Conservation (phyloP, 1,140 invertebrate species). For the Centruroides vittatus region DNA sequence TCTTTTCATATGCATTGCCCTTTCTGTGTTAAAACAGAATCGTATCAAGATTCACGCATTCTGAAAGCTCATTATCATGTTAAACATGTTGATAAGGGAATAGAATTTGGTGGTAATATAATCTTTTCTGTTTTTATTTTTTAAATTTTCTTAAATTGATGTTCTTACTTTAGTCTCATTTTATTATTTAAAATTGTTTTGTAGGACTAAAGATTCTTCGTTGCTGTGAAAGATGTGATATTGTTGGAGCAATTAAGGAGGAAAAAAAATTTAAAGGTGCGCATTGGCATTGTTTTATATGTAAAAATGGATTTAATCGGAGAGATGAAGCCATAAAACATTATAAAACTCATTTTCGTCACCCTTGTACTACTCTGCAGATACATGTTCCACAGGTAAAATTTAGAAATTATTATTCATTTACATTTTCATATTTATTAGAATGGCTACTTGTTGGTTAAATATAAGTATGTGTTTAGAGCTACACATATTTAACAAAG, state of each 20-base stretch:
- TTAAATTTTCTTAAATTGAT: neutral
- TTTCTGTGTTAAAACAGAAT: conserved; percentile 30
- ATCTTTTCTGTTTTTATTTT: neutral
- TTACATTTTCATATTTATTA: no score
- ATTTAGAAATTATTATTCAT: no score
- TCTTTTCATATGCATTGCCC: conserved; percentile 31
- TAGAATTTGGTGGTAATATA: conserved; percentile 32
- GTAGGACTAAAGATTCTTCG: conserved; percentile 30
- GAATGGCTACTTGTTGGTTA: no score
- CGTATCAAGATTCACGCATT: conserved; percentile 29
- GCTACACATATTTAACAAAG: no score
- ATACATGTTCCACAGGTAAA: conserved; percentile 30
- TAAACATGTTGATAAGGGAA: conserved; percentile 34
- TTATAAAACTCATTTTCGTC: conserved; percentile 32
- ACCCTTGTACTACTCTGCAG: conserved; percentile 33
- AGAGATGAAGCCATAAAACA: conserved; percentile 33
- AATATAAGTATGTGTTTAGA: no score
- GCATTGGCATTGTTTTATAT: conserved; percentile 34
- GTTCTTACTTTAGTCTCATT: neutral
- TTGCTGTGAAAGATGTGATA: conserved; percentile 32
- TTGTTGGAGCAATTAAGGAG: conserved; percentile 32
- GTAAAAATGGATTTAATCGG: conserved; percentile 31
- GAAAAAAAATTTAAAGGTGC: conserved; percentile 33
- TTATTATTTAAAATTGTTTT: conserved; percentile 9
- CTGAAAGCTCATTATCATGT: conserved; percentile 32